Conservation (phyloP, 2,888 invertebrate species). For the Papilio protenor region DNA sequence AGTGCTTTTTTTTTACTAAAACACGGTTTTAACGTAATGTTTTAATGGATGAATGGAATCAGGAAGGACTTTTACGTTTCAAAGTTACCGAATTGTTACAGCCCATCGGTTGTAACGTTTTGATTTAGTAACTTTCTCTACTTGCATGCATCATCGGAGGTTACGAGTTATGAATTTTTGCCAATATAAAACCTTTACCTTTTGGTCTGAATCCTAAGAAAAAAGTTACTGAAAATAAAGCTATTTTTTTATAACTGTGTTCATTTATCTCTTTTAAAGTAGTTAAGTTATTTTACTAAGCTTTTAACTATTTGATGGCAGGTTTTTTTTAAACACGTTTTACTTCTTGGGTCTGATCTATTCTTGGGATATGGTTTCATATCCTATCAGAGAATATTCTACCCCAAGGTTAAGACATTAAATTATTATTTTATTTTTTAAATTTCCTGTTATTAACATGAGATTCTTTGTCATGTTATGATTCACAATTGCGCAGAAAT, state of each 20-base stretch:
- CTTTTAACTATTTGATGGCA: no score
- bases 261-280: no score
- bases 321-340: no score
- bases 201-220: background rate
- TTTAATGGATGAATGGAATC: slow-evolving; percentile 17
- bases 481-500: slow-evolving; percentile 4
- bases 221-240: background rate
- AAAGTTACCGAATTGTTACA: slow-evolving; percentile 59
- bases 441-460: slow-evolving; percentile 36
- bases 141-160: slow-evolving; percentile 68
- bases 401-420: background rate
- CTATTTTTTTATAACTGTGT: background rate
- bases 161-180: slow-evolving; percentile 4
- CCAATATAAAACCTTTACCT: slow-evolving; percentile 1
- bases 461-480: background rate
- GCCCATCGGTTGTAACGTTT: slow-evolving; percentile 66
- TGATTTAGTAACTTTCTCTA: slow-evolving; percentile 69
- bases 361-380: no score
- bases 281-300: no score
- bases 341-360: no score
- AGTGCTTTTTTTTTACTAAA: background rate
- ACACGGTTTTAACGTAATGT: background rate
- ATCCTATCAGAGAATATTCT: background rate
- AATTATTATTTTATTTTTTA: background rate
- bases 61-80: slow-evolving; percentile 51